Percentiles rank a stretch among this genome's conserved stretches.
phyloP scores from a whole-genome alignment of 2,888 invertebrate species.

The Tenthredo distinguenda region DNA sequence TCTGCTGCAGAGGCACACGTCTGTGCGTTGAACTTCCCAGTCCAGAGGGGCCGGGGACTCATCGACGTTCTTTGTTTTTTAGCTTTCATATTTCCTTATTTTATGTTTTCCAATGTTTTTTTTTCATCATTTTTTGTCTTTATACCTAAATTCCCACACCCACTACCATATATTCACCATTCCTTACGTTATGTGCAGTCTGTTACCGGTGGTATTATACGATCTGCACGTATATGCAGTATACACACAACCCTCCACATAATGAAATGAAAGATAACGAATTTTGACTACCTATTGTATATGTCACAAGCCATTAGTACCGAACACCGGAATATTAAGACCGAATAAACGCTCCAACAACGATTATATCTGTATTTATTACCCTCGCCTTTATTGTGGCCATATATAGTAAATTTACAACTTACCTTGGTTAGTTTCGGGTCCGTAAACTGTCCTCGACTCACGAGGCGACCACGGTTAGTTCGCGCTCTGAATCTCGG shows the following conservation, averaged over 20 bases:
- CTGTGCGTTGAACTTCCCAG: constrained; percentile 76
- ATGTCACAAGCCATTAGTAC: neutral
- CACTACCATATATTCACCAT: neutral
- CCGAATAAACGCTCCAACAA: neutral
- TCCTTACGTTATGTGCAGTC: neutral
- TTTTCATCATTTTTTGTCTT: neutral
- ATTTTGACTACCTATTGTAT: neutral
- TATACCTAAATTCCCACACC: neutral
- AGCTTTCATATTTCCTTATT: neutral
- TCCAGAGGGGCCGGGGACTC: neutral
- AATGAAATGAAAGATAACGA: constrained; percentile 2
- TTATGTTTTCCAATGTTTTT: neutral
- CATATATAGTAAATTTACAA: neutral
- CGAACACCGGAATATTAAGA: neutral
- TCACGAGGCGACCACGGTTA: constrained; percentile 36
- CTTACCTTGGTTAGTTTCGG: constrained; percentile 11
- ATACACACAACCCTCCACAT: neutral
- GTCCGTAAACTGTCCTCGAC: neutral
- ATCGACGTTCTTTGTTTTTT: constrained; percentile 6
- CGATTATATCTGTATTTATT: neutral
- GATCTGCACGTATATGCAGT: neutral
- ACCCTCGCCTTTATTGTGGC: neutral
- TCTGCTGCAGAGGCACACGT: constrained; percentile 64
- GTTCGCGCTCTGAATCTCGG: constrained; percentile 55
- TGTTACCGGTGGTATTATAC: neutral